Evolutionary conservation across 2,888 invertebrate species (phyloP).

Genomic region (Acrobasis suavella): DNA sequence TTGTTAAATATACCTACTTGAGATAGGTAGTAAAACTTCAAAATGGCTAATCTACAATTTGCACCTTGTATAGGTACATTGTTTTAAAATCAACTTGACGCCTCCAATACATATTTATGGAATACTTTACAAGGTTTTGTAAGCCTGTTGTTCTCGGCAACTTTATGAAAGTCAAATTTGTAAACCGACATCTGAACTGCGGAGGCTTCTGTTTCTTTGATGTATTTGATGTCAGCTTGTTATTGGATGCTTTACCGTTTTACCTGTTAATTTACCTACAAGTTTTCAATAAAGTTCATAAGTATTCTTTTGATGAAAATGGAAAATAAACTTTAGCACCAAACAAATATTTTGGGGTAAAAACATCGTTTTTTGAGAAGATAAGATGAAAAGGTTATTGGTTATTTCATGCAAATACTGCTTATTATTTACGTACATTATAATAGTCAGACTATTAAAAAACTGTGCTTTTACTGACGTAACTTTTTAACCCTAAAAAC

Average conservation of each 20-base stretch:
- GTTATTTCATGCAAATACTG: too few relatives aligned
- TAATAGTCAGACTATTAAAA: too few relatives aligned
- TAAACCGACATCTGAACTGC: slow-evolving; percentile 26
- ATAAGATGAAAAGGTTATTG: too few relatives aligned
- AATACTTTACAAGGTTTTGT: slow-evolving; percentile 40
- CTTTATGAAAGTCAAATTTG: slow-evolving; percentile 30
- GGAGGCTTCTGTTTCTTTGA: slow-evolving; percentile 23
- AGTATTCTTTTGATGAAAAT: neutral
- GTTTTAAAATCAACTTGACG: slow-evolving; percentile 30
- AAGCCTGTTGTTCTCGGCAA: slow-evolving; percentile 25
- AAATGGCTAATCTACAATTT: too few relatives aligned
- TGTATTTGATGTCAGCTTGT: slow-evolving; percentile 19
- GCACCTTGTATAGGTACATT: neutral
- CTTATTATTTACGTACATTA: too few relatives aligned
- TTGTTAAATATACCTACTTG: too few relatives aligned
- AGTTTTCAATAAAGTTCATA: neutral
- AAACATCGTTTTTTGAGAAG: too few relatives aligned
- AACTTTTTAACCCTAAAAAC: too few relatives aligned
- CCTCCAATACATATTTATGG: slow-evolving; percentile 48
- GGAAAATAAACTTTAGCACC: too few relatives aligned
- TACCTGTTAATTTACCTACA: neutral
- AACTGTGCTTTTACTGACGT: too few relatives aligned
- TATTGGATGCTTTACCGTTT: slow-evolving; percentile 28
- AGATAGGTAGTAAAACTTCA: too few relatives aligned
- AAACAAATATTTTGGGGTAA: too few relatives aligned